Evolutionary conservation across 2,797 vertebrate species (phyloP).

Genomic region (Nannoperca australis): DNA sequence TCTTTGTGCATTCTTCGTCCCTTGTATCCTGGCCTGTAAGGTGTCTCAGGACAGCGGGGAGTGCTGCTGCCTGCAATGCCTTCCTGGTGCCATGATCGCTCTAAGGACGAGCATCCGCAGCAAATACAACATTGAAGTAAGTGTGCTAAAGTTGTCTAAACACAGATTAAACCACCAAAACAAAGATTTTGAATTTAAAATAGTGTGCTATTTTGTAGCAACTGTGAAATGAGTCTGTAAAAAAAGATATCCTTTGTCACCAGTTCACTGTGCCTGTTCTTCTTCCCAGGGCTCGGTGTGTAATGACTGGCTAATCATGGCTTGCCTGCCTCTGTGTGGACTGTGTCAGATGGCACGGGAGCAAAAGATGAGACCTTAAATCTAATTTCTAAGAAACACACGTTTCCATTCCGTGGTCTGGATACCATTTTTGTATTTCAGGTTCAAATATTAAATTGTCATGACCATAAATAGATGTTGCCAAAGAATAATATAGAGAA

Average conservation of each 20-base stretch:
- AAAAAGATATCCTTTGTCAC: neutral
- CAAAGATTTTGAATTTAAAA: neutral
- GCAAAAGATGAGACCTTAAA: slow-evolving; percentile 77
- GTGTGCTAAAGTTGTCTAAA: slow-evolving; percentile 27
- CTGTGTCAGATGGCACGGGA: slow-evolving; percentile 87
- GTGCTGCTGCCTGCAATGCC: slow-evolving; percentile 84
- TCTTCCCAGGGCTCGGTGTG: slow-evolving; percentile 84
- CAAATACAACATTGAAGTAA: slow-evolving; percentile 83
- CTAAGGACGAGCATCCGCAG: slow-evolving; percentile 84
- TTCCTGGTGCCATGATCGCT: slow-evolving; percentile 85
- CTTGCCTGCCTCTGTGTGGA: slow-evolving; percentile 80
- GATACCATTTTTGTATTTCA: neutral
- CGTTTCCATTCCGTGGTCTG: neutral
- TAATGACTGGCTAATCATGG: slow-evolving; percentile 86
- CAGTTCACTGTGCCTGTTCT: slow-evolving; percentile 8
- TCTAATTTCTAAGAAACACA: neutral
- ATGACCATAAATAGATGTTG: neutral
- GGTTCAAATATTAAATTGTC: neutral
- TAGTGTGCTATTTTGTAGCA: neutral
- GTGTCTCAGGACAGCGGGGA: slow-evolving; percentile 85
- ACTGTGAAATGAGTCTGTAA: neutral
- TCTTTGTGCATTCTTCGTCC: slow-evolving; percentile 84
- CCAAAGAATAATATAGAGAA: neutral
- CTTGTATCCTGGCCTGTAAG: slow-evolving; percentile 84
- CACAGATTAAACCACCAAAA: neutral